Evolutionary conservation across 2,797 vertebrate species (phyloP).

Genomic region (Cirrhinus molitorella): DNA sequence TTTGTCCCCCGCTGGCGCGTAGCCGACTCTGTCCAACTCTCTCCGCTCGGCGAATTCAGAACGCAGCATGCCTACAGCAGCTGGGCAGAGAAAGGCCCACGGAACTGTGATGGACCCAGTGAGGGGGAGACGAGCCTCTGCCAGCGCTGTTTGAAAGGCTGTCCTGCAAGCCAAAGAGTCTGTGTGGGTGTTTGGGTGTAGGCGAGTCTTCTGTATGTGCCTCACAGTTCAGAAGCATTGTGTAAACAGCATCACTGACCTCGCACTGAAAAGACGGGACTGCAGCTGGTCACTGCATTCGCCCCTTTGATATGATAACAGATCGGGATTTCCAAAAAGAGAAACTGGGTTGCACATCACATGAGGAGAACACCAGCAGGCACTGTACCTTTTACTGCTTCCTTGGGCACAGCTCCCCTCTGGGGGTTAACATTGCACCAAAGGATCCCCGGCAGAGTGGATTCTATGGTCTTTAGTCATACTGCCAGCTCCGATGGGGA

Average conservation of each 20-base stretch:
- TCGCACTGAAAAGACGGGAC: slow-evolving; percentile 21
- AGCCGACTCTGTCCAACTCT: slow-evolving; percentile 54
- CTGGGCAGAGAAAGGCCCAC: slow-evolving; percentile 71
- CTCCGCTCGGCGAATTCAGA: slow-evolving; percentile 55
- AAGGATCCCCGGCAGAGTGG: slow-evolving; percentile 49
- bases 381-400: slow-evolving; percentile 32
- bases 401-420: slow-evolving; percentile 42
- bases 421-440: slow-evolving; percentile 43
- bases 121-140: slow-evolving; percentile 70
- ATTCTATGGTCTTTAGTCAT: slow-evolving; percentile 53
- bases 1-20: slow-evolving; percentile 35
- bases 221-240: slow-evolving; percentile 46
- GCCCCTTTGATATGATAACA: slow-evolving; percentile 45
- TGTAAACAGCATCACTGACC: slow-evolving; percentile 54
- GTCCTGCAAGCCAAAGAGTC: slow-evolving; percentile 59
- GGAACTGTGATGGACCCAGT: slow-evolving; percentile 75
- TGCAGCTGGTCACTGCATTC: slow-evolving; percentile 10
- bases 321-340: slow-evolving; percentile 26
- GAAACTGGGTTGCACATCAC: slow-evolving; percentile 39
- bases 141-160: slow-evolving; percentile 64
- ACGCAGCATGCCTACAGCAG: slow-evolving; percentile 65
- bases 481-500: slow-evolving; percentile 33
- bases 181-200: slow-evolving; percentile 51
- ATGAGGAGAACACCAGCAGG: slow-evolving; percentile 48
- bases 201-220: slow-evolving; percentile 27